phyloP scores from a whole-genome alignment of 2,797 vertebrate species.

The Epinephelus malabaricus region DNA sequence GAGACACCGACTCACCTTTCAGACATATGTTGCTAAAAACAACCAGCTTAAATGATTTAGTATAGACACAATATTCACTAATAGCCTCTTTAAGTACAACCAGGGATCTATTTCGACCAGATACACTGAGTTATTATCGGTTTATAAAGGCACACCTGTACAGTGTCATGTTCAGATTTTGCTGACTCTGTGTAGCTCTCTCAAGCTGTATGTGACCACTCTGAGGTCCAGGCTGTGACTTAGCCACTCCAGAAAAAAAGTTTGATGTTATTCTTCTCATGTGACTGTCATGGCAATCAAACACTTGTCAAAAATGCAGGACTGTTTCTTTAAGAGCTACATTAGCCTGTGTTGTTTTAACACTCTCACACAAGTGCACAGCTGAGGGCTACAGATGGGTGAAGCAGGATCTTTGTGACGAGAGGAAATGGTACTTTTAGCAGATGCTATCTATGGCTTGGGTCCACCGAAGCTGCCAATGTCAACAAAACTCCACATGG shows the following conservation, averaged over 20 bases:
- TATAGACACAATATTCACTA: not conserved
- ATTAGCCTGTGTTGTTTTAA: not conserved
- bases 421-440: not conserved
- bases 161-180: not conserved
- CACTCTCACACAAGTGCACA: not conserved
- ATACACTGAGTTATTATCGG: not conserved
- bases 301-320: not conserved
- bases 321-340: not conserved
- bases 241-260: too few relatives aligned
- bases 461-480: not conserved
- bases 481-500: not conserved
- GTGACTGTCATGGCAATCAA: not conserved
- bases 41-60: slow-evolving; percentile 27
- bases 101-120: not conserved
- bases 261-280: too few relatives aligned
- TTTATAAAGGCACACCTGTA: not conserved
- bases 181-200: not conserved
- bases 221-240: not conserved
- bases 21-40: slow-evolving; percentile 31
- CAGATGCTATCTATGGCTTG: not conserved
- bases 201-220: not conserved
- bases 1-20: slow-evolving; percentile 10
- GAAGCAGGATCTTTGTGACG: not conserved
- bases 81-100: not conserved
- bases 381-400: not conserved